These are phyloP conservation scores for Tinamus guttatus DNA, from an alignment of 2,113 vertebrate genomes.

Conservation along the genomic window DNA sequence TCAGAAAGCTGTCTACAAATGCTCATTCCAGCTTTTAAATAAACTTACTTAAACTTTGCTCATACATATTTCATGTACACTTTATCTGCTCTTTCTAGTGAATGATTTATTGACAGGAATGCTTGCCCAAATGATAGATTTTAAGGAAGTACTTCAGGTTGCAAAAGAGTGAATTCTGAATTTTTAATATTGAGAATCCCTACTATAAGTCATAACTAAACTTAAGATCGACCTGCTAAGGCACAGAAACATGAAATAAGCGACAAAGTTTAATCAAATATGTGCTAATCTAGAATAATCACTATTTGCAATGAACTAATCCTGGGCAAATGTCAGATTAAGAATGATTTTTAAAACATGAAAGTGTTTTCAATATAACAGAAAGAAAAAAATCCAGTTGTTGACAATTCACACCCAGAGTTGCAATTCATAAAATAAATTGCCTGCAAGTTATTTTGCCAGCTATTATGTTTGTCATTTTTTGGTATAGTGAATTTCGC, in stretches of 20 bases:
- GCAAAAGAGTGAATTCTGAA: neutral
- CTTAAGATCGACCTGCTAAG: neutral
- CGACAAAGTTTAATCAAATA: neutral
- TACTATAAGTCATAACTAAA: neutral
- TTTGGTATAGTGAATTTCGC: neutral
- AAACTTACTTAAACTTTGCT: conserved; percentile 39
- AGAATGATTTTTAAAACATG: neutral
- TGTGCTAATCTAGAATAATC: neutral
- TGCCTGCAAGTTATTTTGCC: neutral
- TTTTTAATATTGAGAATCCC: neutral
- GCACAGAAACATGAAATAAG: neutral
- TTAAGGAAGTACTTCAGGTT: neutral
- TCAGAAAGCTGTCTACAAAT: conserved; percentile 17
- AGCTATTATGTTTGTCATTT: neutral
- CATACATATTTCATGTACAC: conserved; percentile 18
- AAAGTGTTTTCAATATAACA: neutral
- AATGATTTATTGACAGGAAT: conserved; percentile 43
- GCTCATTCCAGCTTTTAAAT: conserved; percentile 41
- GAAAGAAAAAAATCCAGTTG: neutral
- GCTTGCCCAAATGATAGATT: conserved; percentile 13
- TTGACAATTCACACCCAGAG: neutral
- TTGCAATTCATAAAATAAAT: neutral
- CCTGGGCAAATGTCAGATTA: neutral
- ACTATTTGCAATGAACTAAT: neutral
- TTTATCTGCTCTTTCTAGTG: conserved; percentile 43